Evolutionary conservation across 2,797 vertebrate species (phyloP).

Genomic region (Acipenser ruthenus): DNA sequence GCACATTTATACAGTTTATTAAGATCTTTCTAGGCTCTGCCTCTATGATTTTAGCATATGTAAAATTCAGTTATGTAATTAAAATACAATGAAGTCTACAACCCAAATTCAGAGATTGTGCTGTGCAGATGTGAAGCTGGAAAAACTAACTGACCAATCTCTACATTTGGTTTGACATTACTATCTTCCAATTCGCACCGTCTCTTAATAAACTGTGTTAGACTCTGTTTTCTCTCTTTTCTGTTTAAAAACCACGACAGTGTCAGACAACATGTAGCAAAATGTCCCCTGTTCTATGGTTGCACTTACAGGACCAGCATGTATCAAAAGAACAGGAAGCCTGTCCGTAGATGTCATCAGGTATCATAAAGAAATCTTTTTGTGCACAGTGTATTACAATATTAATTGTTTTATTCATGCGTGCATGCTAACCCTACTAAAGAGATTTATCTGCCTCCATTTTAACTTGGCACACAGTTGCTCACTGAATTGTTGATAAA

Average conservation of each 20-base stretch:
- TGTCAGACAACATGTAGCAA: background rate
- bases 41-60: no score
- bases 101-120: slow-evolving; percentile 30
- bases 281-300: background rate
- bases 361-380: background rate
- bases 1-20: no score
- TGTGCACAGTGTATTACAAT: background rate
- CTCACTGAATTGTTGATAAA: background rate
- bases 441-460: background rate
- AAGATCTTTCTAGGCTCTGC: no score
- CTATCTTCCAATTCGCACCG: slow-evolving; percentile 41
- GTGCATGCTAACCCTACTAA: background rate
- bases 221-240: background rate
- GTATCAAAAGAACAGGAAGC: no score
- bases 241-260: background rate
- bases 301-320: background rate
- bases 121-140: slow-evolving; percentile 41
- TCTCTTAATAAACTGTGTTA: slow-evolving; percentile 33
- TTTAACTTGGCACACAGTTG: background rate
- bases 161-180: slow-evolving; percentile 39
- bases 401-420: background rate
- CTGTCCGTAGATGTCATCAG: no score
- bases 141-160: slow-evolving; percentile 40
- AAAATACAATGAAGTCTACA: no score
- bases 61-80: no score